Evolutionary conservation across 23 tunicate species (phyloP), one percentile per base, ranked within the genome.

Genomic region (Ascidia mentula): DNA sequence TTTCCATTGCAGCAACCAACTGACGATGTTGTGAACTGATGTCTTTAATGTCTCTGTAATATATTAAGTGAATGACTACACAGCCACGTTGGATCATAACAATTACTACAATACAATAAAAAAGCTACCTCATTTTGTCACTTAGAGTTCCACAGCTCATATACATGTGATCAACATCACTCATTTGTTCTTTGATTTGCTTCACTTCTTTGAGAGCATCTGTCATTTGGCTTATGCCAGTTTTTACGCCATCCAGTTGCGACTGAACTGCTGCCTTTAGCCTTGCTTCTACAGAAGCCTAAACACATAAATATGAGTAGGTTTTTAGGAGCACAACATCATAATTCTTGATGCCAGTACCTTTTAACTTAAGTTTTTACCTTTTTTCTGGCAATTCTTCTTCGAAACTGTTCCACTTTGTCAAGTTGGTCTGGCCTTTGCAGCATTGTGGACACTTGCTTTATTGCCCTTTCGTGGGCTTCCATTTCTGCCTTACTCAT

Each of bases 241-340:
- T 87, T 74, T 87, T 86, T 0, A 95, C 99, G 0, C 99, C 99
- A 83, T 95, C 99, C 17, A 95, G 79, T 78, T 95, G 99, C 15
- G 99, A 95, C 72, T 95, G 99, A 13, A 95, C 99, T 0, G 99
- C 99, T 32, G 99, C 95, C 72, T 95, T 95, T 42, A 95, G 46
- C n/a, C 99, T 69, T 32, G 99, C 95, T 80, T 95, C 99, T 46
- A 95, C 96, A 42, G 96, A 95, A 46, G 92, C 99, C 98, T 86
- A 31, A 42, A 42, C 53, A 12, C 15, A 42, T 9, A 9, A 5
- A 53, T 5, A 53, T 53, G 13, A 6, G 7, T 9, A 9, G 13
- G 7, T 9, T 53, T 42, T 42, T 42, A 42, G 15, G 15, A 42
- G 53, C n/a, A n/a, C n/a, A n/a, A n/a, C n/a, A n/a, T n/a, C n/a